Percentiles rank a stretch among this genome's conserved stretches.
Conservation (phyloP, 2,888 invertebrate species). For the Carabus problematicus region DNA sequence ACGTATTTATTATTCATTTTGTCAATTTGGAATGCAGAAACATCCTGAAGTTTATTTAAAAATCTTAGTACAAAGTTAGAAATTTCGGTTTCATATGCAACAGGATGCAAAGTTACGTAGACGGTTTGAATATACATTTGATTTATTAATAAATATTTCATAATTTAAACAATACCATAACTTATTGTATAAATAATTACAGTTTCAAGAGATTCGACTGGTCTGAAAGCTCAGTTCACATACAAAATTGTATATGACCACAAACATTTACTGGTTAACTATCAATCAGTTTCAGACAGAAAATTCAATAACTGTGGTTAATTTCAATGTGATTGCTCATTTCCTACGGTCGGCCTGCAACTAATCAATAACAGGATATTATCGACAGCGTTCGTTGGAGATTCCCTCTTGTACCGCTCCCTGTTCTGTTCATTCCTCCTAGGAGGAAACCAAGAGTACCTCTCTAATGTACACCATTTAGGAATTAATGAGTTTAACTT, state of each 20-base stretch:
- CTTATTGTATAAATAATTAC: no score
- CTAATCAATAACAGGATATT: conserved; percentile 32
- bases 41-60: background rate
- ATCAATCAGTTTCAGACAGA: conserved; percentile 22
- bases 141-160: no score
- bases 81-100: no score
- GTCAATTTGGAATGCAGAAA: background rate
- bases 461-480: conserved; percentile 33
- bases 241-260: background rate
- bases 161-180: no score
- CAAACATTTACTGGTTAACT: conserved; percentile 19
- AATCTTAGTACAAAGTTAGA: no score
- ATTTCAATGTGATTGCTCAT: conserved; percentile 38
- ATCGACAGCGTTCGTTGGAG: conserved; percentile 19
- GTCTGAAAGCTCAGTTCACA: no score
- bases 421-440: background rate
- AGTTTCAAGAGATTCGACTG: no score
- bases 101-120: no score
- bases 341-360: conserved; percentile 19
- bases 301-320: conserved; percentile 29
- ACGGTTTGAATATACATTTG: no score
- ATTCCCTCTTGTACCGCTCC: background rate
- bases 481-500: conserved; percentile 32
- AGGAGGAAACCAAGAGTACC: conserved; percentile 9
- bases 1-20: no score